Base-by-base conservation (phyloP, 2,113 vertebrate species). In the Poeciliopsis prolifica region DNA sequence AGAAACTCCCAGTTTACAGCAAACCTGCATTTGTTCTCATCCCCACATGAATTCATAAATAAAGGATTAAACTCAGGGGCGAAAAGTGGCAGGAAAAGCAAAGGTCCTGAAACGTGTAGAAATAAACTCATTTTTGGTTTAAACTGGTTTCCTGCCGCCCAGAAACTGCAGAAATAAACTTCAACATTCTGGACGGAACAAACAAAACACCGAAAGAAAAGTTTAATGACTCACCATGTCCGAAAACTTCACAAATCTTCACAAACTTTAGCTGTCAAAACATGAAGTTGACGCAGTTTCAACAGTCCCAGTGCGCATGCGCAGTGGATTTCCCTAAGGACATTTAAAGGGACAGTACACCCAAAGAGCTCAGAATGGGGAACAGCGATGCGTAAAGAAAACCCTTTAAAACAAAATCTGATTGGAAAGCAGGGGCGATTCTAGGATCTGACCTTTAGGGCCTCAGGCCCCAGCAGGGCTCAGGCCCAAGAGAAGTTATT, bases 191-290 rank as follows among this genome's bases (percentile, higher is more conserved):
- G 5, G 17, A 15, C 19, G 15, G 19, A 63, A 6, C 9, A 28
- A 29, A 24, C 33, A 35, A 62, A 30, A 76, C 31, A 33, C 5
- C 1, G 22, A 14, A 22, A 8, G 13, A 0, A 31, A 17, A 28
- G 30, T 26, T 17, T 37, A 7, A 54, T 17, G 26, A 54, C 75
- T 77, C 14, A 77, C 75, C 75, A 77, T 64, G 26, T 70, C 61
- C 40, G 15, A 13, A 5, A 40, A 64, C 8, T n/a, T 7, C 67
- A 17, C 44, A 29, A 64, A n/a, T 31, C 2, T 12, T 10, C 4
- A 24, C 13, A 68, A 10, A n/a, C 33, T 15, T 24, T 35, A 51
- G 58, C 28, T 67, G 28, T 40, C 22, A 61, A 64, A 62, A 11
- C 7, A 26, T 60, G 7, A 15, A 1, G 29, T 63, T 64, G 67